phyloP scores from a whole-genome alignment of 2,888 invertebrate species.

The Didymodactylos carnosus region DNA sequence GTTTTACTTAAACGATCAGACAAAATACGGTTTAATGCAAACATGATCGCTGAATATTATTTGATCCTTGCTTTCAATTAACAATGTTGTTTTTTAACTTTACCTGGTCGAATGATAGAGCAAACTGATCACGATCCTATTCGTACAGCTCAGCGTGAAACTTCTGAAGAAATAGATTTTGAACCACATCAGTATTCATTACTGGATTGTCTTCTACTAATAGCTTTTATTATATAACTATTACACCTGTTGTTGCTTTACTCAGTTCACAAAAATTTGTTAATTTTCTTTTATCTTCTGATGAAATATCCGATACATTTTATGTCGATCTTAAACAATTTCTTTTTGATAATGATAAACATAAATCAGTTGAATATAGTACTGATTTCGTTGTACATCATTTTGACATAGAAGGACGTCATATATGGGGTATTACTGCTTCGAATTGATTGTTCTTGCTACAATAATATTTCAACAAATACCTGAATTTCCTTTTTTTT shows the following conservation, averaged over 20 bases:
- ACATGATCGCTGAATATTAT: constrained; percentile 17
- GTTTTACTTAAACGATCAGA: constrained; percentile 19
- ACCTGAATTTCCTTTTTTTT: neutral
- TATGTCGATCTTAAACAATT: neutral
- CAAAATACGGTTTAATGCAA: constrained; percentile 20
- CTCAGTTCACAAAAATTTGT: neutral
- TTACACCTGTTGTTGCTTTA: no score
- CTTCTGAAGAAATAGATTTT: constrained; percentile 29
- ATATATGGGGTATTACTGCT: neutral
- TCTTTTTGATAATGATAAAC: neutral
- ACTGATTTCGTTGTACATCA: neutral
- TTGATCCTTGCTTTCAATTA: neutral
- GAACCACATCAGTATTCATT: constrained; percentile 16
- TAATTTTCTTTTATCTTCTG: neutral
- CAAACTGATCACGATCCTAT: constrained; percentile 22
- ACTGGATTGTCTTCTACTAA: no score
- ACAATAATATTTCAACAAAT: neutral
- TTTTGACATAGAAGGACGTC: neutral
- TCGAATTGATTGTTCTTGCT: neutral
- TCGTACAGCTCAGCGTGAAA: constrained; percentile 26
- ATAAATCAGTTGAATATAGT: neutral
- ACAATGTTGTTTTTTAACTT: no score
- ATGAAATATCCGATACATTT: neutral
- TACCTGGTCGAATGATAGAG: constrained; percentile 28
- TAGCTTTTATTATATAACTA: no score